Percentiles rank a stretch among this genome's conserved stretches.
These are phyloP conservation scores for Nycticryphes semicollaris DNA, from an alignment of 2,113 vertebrate species.

Conservation along the genomic window DNA sequence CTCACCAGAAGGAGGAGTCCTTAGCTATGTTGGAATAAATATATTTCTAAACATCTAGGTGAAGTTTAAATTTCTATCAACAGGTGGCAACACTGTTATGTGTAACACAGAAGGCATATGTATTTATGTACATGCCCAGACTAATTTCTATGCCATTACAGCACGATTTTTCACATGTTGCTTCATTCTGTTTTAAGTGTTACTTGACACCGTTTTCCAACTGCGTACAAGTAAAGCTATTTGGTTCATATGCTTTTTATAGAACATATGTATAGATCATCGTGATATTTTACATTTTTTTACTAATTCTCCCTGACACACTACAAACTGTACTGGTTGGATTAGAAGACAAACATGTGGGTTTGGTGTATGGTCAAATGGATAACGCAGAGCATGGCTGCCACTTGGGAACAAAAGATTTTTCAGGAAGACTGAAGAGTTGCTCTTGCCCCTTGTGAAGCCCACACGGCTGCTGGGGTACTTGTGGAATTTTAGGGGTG, in stretches of 20 bases:
- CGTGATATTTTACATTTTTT: not conserved
- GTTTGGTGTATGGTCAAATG: not conserved
- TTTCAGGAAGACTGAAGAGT: not conserved
- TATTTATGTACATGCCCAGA: not conserved
- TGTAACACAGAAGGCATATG: not conserved
- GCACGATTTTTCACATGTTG: not conserved
- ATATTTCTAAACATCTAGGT: not conserved
- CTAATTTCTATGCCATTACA: too few species aligned
- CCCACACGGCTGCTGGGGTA: not conserved
- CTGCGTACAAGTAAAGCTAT: not conserved
- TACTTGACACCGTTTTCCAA: not conserved
- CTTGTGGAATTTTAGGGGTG: rapidly evolving
- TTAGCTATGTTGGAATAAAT: not conserved
- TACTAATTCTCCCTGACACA: not conserved
- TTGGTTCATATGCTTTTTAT: not conserved
- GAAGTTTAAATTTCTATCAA: slow-evolving; percentile 45
- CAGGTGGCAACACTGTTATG: slow-evolving; percentile 50
- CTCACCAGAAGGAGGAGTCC: not conserved
- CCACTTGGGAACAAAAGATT: not conserved
- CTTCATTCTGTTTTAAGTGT: not conserved
- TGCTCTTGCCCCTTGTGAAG: not conserved
- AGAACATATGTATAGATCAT: not conserved
- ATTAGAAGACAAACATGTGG: not conserved
- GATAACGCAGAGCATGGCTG: rapidly evolving
- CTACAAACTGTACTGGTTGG: not conserved